Evolutionary conservation across 2,797 vertebrate genomes (phyloP).

Genomic region (Lacerta bilineata): DNA sequence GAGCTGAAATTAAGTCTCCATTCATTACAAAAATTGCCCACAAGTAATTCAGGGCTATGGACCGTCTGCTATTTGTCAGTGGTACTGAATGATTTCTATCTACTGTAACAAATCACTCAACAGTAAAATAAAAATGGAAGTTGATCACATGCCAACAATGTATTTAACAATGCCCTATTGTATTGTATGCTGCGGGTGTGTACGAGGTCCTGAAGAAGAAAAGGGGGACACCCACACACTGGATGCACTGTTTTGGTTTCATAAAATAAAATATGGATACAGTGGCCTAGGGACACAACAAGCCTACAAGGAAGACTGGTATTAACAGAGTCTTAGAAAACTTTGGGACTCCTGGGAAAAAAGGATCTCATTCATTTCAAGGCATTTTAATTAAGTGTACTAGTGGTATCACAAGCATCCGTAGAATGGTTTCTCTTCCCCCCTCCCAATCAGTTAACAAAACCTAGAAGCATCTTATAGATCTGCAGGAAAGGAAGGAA

Average conservation of each 20-base stretch:
- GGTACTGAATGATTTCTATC: slow-evolving; percentile 81
- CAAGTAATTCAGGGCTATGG: slow-evolving; percentile 76
- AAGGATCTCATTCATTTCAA: slow-evolving; percentile 69
- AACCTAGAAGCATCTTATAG: slow-evolving; percentile 57
- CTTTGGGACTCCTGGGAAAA: slow-evolving; percentile 61
- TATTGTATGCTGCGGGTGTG: slow-evolving; percentile 75
- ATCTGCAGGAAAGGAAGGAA: slow-evolving; percentile 64
- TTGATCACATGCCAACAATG: slow-evolving; percentile 77
- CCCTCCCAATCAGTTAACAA: slow-evolving; percentile 48
- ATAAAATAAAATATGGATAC: slow-evolving; percentile 68
- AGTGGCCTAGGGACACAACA: slow-evolving; percentile 51
- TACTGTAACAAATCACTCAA: slow-evolving; percentile 79
- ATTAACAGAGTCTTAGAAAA: slow-evolving; percentile 75
- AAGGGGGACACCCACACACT: slow-evolving; percentile 50
- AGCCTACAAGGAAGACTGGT: slow-evolving; percentile 69
- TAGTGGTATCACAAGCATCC: slow-evolving; percentile 54
- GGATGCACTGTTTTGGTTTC: slow-evolving; percentile 67
- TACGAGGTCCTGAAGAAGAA: slow-evolving; percentile 71
- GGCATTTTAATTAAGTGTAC: slow-evolving; percentile 71
- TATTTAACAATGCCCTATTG: slow-evolving; percentile 78
- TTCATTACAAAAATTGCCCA: slow-evolving; percentile 81
- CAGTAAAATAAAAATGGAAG: slow-evolving; percentile 79
- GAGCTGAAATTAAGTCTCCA: slow-evolving; percentile 78
- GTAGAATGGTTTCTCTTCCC: slow-evolving; percentile 58
- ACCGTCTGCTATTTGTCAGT: slow-evolving; percentile 81